These are phyloP conservation scores for Chrysogorgia sp. DNA, from an alignment of 92 coral and sea anemone genomes.

Conservation along the genomic window DNA sequence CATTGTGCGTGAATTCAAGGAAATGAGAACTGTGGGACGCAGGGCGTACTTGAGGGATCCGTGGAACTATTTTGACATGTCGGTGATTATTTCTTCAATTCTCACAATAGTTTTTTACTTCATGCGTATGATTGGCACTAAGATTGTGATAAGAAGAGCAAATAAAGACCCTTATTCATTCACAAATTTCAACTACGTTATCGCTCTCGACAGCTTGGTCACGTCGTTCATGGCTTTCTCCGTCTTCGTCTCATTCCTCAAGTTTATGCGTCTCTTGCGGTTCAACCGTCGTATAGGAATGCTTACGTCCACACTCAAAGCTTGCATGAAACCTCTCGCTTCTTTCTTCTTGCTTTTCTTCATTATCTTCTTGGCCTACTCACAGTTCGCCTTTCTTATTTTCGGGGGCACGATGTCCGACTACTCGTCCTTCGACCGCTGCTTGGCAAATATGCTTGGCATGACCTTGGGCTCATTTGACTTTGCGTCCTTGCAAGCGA, in stretches of 20 bases:
- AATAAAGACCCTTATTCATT: constrained; percentile 53
- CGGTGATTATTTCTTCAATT: constrained; percentile 71
- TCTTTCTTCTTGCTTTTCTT: constrained; percentile 74
- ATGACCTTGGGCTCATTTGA: constrained; percentile 83
- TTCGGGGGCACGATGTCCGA: constrained; percentile 81
- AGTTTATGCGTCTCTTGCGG: constrained; percentile 79
- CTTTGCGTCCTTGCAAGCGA: constrained; percentile 58
- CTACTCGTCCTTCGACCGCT: constrained; percentile 71
- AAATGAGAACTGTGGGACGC: constrained; percentile 53
- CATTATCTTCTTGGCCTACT: constrained; percentile 77
- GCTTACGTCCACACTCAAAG: constrained; percentile 69
- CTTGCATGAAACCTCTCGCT: constrained; percentile 55
- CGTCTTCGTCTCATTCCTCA: constrained; percentile 86
- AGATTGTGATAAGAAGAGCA: constrained; percentile 59
- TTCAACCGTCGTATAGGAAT: constrained; percentile 87
- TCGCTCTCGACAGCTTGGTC: constrained; percentile 78
- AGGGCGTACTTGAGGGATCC: constrained; percentile 69
- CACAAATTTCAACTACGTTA: constrained; percentile 83
- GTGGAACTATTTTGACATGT: constrained; percentile 81
- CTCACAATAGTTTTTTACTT: constrained; percentile 76
- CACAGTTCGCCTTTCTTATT: constrained; percentile 75
- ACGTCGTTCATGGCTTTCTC: constrained; percentile 72
- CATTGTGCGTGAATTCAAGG: constrained; percentile 72
- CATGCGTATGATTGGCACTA: constrained; percentile 69
- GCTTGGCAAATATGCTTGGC: constrained; percentile 83